Conservation (phyloP, 30 jellyfish, hydroid and myxozoan genomes). For the Sanderia malayensis region DNA sequence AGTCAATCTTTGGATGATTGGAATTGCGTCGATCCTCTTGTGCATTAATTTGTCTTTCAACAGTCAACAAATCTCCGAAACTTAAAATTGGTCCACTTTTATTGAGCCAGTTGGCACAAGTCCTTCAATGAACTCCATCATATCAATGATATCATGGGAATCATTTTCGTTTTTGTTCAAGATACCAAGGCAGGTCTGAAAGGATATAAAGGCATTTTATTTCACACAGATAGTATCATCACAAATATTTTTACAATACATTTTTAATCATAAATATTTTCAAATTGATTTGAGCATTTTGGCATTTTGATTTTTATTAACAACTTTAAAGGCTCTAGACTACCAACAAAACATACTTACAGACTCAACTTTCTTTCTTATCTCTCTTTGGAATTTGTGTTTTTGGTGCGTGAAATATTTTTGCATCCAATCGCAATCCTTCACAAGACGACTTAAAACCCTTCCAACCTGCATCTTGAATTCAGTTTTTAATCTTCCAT, state of each 20-base stretch:
- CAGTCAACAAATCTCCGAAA: slow-evolving; percentile 36
- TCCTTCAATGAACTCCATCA: slow-evolving; percentile 19
- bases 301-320: slow-evolving; percentile 15
- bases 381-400: slow-evolving; percentile 32
- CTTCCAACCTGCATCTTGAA: slow-evolving; percentile 34
- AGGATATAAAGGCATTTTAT: not conserved
- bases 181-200: slow-evolving; percentile 27
- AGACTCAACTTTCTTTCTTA: slow-evolving; percentile 27
- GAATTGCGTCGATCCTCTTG: slow-evolving; percentile 44
- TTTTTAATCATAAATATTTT: slow-evolving; percentile 6
- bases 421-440: slow-evolving; percentile 26
- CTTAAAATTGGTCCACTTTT: slow-evolving; percentile 19
- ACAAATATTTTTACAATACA: not conserved
- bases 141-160: slow-evolving; percentile 22
- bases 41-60: slow-evolving; percentile 29
- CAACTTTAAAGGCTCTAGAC: slow-evolving; percentile 25
- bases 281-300: slow-evolving; percentile 19
- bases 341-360: slow-evolving; percentile 26
- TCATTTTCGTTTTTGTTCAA: slow-evolving; percentile 35
- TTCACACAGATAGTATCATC: no score
- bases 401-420: slow-evolving; percentile 6
- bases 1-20: slow-evolving; percentile 6
- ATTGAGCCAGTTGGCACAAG: slow-evolving; percentile 22
- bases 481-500: slow-evolving; percentile 17
- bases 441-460: slow-evolving; percentile 22